A percentile compares a stretch with the other conserved stretches of the same genome.
Evolutionary conservation across 2,797 vertebrate species (phyloP).

Genomic region (Schizopygopsis malacanthus): DNA sequence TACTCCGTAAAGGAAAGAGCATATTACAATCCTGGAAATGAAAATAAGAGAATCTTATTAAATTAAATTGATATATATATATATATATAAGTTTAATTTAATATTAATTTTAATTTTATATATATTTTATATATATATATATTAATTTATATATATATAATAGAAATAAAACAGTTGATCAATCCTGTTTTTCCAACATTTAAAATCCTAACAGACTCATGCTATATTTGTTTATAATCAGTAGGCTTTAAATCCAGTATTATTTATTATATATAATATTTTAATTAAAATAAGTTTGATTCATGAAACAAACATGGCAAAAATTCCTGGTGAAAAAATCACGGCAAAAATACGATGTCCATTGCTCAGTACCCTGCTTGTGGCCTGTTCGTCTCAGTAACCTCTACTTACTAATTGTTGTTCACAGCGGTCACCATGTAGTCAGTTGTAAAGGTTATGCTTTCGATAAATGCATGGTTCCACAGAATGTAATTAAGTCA

Average conservation of each 20-base stretch:
- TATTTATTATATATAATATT: not conserved
- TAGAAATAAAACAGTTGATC: not conserved
- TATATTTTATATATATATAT: too few relatives aligned
- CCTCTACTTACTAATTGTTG: constrained; percentile 58
- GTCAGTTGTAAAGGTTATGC: constrained; percentile 59
- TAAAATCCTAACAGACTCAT: too few relatives aligned
- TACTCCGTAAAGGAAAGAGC: not conserved
- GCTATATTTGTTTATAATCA: not conserved
- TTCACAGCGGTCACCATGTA: constrained; percentile 57
- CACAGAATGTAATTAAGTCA: constrained; percentile 63
- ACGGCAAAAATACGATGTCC: constrained; percentile 31
- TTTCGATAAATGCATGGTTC: constrained; percentile 55
- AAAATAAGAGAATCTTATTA: not conserved
- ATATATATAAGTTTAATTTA: too few relatives aligned
- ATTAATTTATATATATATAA: too few relatives aligned
- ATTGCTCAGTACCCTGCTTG: constrained; percentile 39
- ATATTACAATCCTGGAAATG: not conserved
- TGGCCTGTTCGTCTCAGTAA: constrained; percentile 39
- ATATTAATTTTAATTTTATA: too few relatives aligned
- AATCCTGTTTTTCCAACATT: not conserved
- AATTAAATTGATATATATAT: not conserved
- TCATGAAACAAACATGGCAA: not conserved
- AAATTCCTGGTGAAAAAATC: constrained; percentile 29
- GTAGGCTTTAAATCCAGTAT: not conserved
- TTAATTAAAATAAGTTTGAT: not conserved